These are phyloP conservation scores for Lamprotornis superbus DNA, from an alignment of 2,113 vertebrate species.

Conservation along the genomic window DNA sequence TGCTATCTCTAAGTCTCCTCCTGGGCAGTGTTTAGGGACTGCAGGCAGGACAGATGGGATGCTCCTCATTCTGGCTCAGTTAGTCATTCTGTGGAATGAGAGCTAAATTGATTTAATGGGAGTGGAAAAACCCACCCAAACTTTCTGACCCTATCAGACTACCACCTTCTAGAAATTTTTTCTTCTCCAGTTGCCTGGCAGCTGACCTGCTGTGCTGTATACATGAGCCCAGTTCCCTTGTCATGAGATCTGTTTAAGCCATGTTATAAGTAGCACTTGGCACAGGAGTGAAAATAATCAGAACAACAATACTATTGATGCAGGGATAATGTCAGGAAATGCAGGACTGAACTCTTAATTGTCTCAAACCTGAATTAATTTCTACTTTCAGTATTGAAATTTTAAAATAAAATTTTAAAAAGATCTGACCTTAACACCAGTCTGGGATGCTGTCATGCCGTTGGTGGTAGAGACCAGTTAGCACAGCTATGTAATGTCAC, in stretches of 20 bases:
- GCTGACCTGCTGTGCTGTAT: background rate
- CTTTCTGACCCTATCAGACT: background rate
- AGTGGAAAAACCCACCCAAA: background rate
- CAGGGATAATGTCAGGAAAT: slow-evolving; percentile 7
- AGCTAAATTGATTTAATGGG: background rate
- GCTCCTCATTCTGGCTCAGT: background rate
- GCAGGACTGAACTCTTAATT: background rate
- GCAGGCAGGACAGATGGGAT: background rate
- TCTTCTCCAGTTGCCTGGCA: background rate
- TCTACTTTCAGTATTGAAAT: background rate
- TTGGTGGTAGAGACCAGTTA: background rate
- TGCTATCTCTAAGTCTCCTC: background rate
- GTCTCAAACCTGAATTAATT: slow-evolving; percentile 33
- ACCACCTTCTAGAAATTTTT: background rate
- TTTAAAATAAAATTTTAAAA: background rate
- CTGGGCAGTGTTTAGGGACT: background rate
- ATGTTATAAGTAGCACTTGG: background rate
- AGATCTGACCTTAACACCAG: background rate
- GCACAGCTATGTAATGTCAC: background rate
- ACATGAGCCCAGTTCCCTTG: background rate
- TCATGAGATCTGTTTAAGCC: background rate
- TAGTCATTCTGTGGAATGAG: slow-evolving; percentile 1
- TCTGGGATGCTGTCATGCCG: background rate
- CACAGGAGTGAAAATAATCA: background rate
- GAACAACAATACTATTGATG: slow-evolving; percentile 17